These are phyloP conservation scores for zebrafish (Danio rerio) DNA, from an alignment of 2,113 vertebrate species.

Conservation along the genomic window GRCz12tu NC_133188.1:17684501-17685000, in stretches of 20 bases:
- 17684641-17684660: constrained; percentile 88
- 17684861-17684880: constrained; percentile 93
- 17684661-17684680: constrained; percentile 92
- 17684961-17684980: not conserved
- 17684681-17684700: constrained; percentile 89
- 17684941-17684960: constrained; percentile 96
- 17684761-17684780: constrained; percentile 91
- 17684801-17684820: constrained; percentile 95
- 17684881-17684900: constrained; percentile 98
- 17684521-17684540: too few relatives aligned
- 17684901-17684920: constrained; percentile 93
- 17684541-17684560: not conserved
- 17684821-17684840: constrained; percentile 96
- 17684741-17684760: constrained; percentile 92
- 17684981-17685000: too few relatives aligned
- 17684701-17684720: constrained; percentile 89
- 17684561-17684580: not conserved
- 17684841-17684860: constrained; percentile 93
- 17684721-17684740: constrained; percentile 91
- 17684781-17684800: constrained; percentile 91
- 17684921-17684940: constrained; percentile 94
- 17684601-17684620: constrained; percentile 11
- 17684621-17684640: constrained; percentile 90
- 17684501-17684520: too few relatives aligned
- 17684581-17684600: not conserved